A percentile compares a stretch with the other conserved stretches of the same genome.
These are phyloP conservation scores for Lucinisca nassula DNA, from an alignment of 2,888 invertebrate genomes.

Conservation along the genomic window DNA sequence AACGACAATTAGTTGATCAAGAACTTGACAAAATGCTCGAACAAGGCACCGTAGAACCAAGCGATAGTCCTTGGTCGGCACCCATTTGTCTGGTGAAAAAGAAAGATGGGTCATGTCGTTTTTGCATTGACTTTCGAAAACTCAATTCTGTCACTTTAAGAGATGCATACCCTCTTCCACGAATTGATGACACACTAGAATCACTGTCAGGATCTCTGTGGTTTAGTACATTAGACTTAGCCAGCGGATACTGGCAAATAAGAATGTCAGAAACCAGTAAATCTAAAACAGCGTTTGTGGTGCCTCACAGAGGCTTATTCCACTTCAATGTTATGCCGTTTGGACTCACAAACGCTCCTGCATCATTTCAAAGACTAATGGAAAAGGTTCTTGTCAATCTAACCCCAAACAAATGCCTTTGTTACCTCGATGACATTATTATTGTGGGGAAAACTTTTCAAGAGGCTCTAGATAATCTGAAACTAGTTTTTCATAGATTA, in stretches of 20 bases:
- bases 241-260: background rate
- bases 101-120: background rate
- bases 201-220: background rate
- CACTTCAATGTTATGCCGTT: constrained; percentile 18
- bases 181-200: background rate
- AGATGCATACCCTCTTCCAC: background rate
- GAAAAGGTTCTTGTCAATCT: background rate
- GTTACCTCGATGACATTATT: constrained; percentile 30
- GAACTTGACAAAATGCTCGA: constrained; percentile 1
- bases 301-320: background rate
- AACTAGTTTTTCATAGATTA: background rate
- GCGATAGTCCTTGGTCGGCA: background rate
- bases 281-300: background rate
- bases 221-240: background rate
- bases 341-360: constrained; percentile 36
- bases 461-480: background rate
- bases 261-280: background rate
- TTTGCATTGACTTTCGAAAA: background rate
- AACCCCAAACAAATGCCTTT: background rate
- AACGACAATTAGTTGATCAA: background rate
- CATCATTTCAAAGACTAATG: constrained; percentile 15
- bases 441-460: constrained; percentile 20
- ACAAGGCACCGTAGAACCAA: background rate
- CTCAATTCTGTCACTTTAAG: background rate
- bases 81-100: background rate